These are phyloP conservation scores for Amphimallon solstitiale DNA, from an alignment of 2,888 invertebrate species.

Conservation along the genomic window DNA sequence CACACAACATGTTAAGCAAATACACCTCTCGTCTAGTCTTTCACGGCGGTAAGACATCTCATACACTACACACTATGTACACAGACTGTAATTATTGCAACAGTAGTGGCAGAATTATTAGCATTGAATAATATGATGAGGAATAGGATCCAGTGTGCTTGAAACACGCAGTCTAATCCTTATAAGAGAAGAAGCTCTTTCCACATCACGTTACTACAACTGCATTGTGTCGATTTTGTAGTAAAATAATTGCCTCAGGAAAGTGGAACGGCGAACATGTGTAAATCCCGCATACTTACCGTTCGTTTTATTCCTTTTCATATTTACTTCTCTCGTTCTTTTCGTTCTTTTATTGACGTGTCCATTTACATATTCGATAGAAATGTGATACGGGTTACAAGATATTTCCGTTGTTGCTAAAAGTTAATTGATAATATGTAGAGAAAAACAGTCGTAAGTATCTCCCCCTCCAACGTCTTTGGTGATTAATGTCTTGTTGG, in stretches of 20 bases:
- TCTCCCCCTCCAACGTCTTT: too few relatives aligned
- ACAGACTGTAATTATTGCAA: conserved; percentile 12
- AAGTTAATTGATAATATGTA: too few relatives aligned
- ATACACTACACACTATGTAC: conserved; percentile 38
- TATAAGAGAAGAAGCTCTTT: conserved; percentile 22
- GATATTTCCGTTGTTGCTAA: too few relatives aligned
- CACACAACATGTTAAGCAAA: conserved; percentile 33
- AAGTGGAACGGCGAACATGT: conserved; percentile 12
- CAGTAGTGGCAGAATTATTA: conserved; percentile 50
- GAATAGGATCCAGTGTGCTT: conserved; percentile 44
- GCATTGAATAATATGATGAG: conserved; percentile 55
- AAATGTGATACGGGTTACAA: too few relatives aligned
- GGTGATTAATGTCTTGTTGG: too few relatives aligned
- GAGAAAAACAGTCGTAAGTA: too few relatives aligned
- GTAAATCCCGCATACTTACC: not conserved
- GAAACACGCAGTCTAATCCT: conserved; percentile 19
- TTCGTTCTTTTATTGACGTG: too few relatives aligned
- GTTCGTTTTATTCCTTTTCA: too few relatives aligned
- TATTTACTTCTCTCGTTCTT: too few relatives aligned
- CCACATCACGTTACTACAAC: conserved; percentile 3
- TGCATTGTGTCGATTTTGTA: conserved; percentile 5
- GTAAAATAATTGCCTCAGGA: conserved; percentile 14
- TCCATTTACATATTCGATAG: too few relatives aligned
- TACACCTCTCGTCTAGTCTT: not conserved
- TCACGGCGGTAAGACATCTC: conserved; percentile 41